A percentile compares a stretch with the other conserved stretches of the same genome.
Evolutionary conservation across 2,888 invertebrate species (phyloP).

Genomic region (Plagodis dolabraria): DNA sequence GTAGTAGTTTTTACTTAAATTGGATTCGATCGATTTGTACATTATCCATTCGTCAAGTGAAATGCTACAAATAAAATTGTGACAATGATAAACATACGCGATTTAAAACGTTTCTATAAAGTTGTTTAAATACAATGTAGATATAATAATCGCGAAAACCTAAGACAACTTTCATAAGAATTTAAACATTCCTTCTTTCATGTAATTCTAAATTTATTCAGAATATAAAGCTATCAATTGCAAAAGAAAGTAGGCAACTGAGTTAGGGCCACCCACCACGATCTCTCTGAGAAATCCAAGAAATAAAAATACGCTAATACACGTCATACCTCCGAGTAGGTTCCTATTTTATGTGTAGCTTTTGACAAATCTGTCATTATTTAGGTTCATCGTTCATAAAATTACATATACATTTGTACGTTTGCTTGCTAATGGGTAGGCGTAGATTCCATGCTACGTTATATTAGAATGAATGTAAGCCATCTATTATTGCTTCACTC

Average conservation of each 20-base stretch:
- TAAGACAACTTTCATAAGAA: no score
- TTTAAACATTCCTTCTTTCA: no score
- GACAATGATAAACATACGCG: no score
- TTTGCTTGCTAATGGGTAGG: conserved; percentile 17
- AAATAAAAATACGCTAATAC: neutral
- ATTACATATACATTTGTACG: conserved; percentile 7
- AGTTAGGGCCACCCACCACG: conserved; percentile 4
- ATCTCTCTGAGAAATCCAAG: conserved; percentile 4
- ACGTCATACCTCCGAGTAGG: conserved; percentile 5
- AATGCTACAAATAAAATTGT: no score
- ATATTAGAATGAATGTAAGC: conserved; percentile 21
- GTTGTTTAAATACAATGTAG: no score
- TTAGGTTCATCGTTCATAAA: conserved; percentile 8
- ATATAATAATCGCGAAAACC: no score
- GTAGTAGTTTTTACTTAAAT: no score
- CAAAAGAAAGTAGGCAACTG: neutral
- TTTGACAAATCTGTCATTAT: conserved; percentile 10
- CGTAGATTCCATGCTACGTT: conserved; percentile 26
- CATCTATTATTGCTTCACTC: conserved; percentile 26
- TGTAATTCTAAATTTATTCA: no score
- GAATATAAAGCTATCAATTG: no score
- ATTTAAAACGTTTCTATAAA: no score
- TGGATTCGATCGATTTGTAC: no score
- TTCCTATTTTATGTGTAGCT: neutral
- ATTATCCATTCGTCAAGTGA: no score